These are phyloP conservation scores for Mungos mungo DNA, from an alignment of 2,113 vertebrate species.

Conservation along the genomic window DNA sequence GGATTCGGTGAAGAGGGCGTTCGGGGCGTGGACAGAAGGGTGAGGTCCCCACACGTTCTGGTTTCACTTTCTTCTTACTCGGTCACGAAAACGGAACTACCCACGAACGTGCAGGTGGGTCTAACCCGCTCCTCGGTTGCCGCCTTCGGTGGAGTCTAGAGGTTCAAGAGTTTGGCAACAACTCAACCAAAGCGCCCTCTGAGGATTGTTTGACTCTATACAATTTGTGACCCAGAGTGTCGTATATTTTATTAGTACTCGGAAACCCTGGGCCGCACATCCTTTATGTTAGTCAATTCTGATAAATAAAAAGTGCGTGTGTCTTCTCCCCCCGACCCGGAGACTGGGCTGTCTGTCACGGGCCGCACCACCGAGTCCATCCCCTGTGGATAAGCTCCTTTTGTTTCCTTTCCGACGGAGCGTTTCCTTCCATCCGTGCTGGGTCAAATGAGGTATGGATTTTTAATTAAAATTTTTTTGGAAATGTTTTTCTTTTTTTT, in stretches of 20 bases:
- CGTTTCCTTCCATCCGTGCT: background rate
- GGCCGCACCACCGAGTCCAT: background rate
- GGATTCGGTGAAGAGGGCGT: rapidly evolving
- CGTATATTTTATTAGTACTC: rapidly evolving
- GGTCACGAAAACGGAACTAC: rapidly evolving
- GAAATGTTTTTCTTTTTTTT: too few relatives aligned
- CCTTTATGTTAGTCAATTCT: background rate
- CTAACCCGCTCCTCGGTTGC: rapidly evolving
- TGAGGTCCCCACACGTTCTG: rapidly evolving
- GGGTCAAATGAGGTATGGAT: background rate
- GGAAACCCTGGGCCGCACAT: rapidly evolving
- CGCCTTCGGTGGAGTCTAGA: rapidly evolving
- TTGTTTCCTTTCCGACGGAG: background rate
- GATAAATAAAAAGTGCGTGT: background rate
- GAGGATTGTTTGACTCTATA: rapidly evolving
- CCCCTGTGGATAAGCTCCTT: background rate
- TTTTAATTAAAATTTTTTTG: background rate
- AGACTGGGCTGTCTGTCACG: too few relatives aligned
- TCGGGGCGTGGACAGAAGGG: rapidly evolving
- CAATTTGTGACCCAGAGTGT: too few relatives aligned
- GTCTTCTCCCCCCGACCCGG: background rate
- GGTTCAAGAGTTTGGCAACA: background rate
- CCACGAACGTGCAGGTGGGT: rapidly evolving
- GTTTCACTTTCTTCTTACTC: background rate
- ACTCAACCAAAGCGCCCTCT: background rate